These are phyloP conservation scores for Eulemur albifrons DNA, from an alignment of 2,797 vertebrate genomes.

Conservation along the genomic window DNA sequence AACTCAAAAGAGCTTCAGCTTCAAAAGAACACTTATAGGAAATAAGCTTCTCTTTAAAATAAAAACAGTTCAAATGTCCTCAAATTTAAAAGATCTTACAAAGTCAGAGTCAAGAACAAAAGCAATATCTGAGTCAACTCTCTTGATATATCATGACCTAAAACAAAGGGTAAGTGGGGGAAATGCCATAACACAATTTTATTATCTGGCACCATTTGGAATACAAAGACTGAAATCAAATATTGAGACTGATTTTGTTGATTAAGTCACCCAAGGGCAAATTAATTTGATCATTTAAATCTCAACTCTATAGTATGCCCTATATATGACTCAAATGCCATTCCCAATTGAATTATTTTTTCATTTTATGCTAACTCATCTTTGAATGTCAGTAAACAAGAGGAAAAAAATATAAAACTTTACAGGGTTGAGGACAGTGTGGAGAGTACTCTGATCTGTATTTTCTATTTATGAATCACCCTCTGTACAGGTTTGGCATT, in stretches of 20 bases:
- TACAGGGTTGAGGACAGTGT: neutral
- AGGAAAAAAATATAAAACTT: neutral
- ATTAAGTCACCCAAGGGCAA: conserved; percentile 15
- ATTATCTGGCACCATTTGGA: conserved; percentile 23
- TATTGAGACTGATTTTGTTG: neutral
- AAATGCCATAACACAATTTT: neutral
- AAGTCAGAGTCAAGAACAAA: conserved; percentile 48
- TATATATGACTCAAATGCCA: neutral
- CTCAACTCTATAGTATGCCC: neutral
- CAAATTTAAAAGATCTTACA: conserved; percentile 24
- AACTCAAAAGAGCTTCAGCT: conserved; percentile 23
- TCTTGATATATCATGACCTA: neutral
- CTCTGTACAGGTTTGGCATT: neutral
- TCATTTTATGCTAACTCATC: conserved; percentile 37
- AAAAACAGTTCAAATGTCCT: conserved; percentile 39
- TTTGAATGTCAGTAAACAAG: conserved; percentile 53
- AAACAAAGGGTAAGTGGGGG: neutral
- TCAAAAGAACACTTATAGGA: neutral
- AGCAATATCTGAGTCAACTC: conserved; percentile 3
- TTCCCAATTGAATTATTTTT: conserved; percentile 46
- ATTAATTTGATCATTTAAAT: conserved; percentile 28
- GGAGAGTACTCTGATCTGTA: neutral
- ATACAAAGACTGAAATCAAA: conserved; percentile 56
- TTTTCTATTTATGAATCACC: conserved; percentile 9
- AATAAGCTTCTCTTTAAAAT: conserved; percentile 5